Evolutionary conservation across 2,888 invertebrate species (phyloP), one percentile per base, ranked within the genome.

Genomic region (Eilema caniola): DNA sequence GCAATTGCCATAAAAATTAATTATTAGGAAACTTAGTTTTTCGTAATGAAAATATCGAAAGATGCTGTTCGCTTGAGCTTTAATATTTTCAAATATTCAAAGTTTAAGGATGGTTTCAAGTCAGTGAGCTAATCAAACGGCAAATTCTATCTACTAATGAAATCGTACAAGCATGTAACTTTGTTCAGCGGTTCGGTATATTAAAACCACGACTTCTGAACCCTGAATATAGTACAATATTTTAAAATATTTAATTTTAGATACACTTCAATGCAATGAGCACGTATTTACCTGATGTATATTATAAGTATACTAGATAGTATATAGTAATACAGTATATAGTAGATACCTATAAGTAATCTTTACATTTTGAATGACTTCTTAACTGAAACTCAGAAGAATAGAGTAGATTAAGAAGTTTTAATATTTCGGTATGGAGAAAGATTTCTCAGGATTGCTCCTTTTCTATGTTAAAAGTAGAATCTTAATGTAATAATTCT

Each of bases 1-100:
- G 76, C 71, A 73, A 75, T 75, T 63, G 71, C 77, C 62, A 77
- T 80, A 72, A 80, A 80, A 82, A 82, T 75, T 80, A 82, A 80
- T 80, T 79, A 77, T 71, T 64, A 68, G 71, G 75, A 77, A 80
- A 73, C 77, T 80, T 79, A 69, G 69, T 75, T 79, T 82, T 79
- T 79, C 73, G 71, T 77, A 77, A 82, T 74, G 63, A 69, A 62
- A 56, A 28, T 47, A 56, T 70, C 67, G 82, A 59, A 71, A 53
- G 74, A 68, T 28, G 20, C 20, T 24, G 68, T 73, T 60, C 14
- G 11, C 25, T n/a, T 62, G 79, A 74, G 69, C 66, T 81, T 71
- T 79, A 71, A 73, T 77, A 61, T 73, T 81, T 67, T 33, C 68
- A 70, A 66, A 76, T 71, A 60, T 72, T 68, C 25, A 65, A 73